Evolutionary conservation across 2,888 invertebrate genomes (phyloP), one percentile per base, ranked within the genome.

Genomic region (Melinopterus prodromus): DNA sequence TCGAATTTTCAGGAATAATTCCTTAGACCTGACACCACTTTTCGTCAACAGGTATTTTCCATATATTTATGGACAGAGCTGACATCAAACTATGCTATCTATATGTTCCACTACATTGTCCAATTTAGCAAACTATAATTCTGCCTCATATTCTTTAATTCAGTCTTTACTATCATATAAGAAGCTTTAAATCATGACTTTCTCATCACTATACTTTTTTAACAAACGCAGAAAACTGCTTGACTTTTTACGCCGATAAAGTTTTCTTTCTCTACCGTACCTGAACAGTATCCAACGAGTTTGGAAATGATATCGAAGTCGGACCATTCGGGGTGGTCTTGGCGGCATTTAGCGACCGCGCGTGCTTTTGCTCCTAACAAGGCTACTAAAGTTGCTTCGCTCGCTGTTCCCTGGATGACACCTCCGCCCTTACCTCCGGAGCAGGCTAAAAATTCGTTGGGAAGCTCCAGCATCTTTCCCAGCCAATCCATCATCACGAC

Each of bases 401-500:
- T 98, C 69, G 98, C 98, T 0, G 98, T 98, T 78, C 98, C 97
- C 91, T 98, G 93, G 84, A 97, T 97, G 7, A 97, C 97, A 12
- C 97, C 97, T n/a, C 96, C 95, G 2, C 95, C 97, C 79, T 95
- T 96, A 80, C 95, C 95, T 0, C 96, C 97, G 0, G 95, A 94
- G 82, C 94, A 92, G 0, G 96, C 95, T 76, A 98, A 90, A 89
- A 98, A 98, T 84, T 93, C 93, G 16, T 94, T 91, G 0, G 99
- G 98, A 6, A 99, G 91, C 0, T 95, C 94, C 78, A 99, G 87
- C 95, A 98, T 96, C 90, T 98, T 96, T 71, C 97, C 98, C 83
- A 99, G 90, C 99, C 98, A 99, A 90, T 99, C 97, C 87, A 98
- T 90, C 95, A 97, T 98, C 26, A 97, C 94, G 1, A 98, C 97